Evolutionary conservation across 2,797 vertebrate genomes (phyloP).

Genomic region (Microchirus variegatus): DNA sequence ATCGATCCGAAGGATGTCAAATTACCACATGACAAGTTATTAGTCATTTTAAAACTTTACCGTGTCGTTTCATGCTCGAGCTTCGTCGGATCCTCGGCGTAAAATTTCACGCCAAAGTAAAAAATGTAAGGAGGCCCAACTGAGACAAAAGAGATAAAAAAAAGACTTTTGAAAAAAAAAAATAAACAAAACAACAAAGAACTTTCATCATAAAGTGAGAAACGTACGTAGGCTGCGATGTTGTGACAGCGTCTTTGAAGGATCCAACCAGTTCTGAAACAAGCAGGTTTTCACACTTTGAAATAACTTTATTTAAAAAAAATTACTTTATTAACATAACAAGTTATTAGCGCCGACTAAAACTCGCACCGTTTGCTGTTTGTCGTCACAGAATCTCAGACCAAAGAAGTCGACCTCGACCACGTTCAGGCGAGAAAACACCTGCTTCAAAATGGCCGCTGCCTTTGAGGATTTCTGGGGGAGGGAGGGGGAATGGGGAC

Average conservation of each 20-base stretch:
- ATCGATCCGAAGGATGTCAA: too few relatives aligned
- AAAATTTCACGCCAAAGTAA: conserved; percentile 51
- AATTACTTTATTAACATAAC: too few relatives aligned
- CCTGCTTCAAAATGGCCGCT: conserved; percentile 25
- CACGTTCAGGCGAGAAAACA: conserved; percentile 33
- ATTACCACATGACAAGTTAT: too few relatives aligned
- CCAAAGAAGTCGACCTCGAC: conserved; percentile 29
- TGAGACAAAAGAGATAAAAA: conserved; percentile 13
- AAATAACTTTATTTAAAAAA: background rate
- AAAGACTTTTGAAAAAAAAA: background rate
- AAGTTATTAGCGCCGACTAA: too few relatives aligned
- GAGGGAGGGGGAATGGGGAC: too few relatives aligned
- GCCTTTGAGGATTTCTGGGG: conserved; percentile 43
- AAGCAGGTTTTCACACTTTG: too few relatives aligned
- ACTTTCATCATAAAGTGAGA: too few relatives aligned
- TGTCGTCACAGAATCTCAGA: conserved; percentile 39
- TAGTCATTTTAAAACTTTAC: conserved; percentile 1
- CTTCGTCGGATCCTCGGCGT: conserved; percentile 13
- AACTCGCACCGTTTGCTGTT: conserved; percentile 37
- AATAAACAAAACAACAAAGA: too few relatives aligned
- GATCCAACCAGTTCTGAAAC: conserved; percentile 45
- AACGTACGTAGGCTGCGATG: conserved; percentile 34
- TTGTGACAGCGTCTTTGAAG: conserved; percentile 32
- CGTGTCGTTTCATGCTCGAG: conserved; percentile 20
- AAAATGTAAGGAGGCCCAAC: conserved; percentile 48